Evolutionary conservation across 1,140 invertebrate species (phyloP), one percentile per base, ranked within the genome.

Genomic region (Ruditapes philippinarum): DNA sequence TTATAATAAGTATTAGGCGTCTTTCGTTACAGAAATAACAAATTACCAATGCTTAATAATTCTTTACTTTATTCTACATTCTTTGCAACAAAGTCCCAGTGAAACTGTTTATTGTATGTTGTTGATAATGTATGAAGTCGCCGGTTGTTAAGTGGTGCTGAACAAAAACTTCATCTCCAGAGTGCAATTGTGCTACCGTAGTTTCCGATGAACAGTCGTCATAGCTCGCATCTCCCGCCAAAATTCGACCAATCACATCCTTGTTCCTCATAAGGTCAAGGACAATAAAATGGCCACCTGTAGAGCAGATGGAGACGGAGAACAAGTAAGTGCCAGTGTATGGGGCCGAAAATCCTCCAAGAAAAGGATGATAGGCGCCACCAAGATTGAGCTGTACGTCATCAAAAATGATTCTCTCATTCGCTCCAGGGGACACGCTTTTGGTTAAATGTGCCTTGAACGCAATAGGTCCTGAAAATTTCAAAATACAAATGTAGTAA

Each of bases 251-350:
- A 38, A 80, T 33, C 22, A 60, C 38, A 33, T 33, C 57, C 31
- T 31, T 42, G 31, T 80, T 80, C 31, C 31, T 57, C 28, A 57
- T 38, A 12, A 80, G 49, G 22, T 80, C 49, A 4, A 80, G 19
- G 5, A 80, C 78, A 28, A 80, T 60, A 33, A 22, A 57, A 31
- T 80, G 78, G 14, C 31, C 31, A 11, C 7, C 28, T 22, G 42
- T 19, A 0, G 49, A 57, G 78, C 78, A 80, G 31, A 51, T 28
- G 1, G 49, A 38, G 0, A 80, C 45, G 28, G 79, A 40, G 36
- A 90, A 82, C 19, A 87, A 49, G 33, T 90, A 90, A 0, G 62
- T 65, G 4, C 81, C 81, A n/a, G 70, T 70, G 33, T 49, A 68
- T 17, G 81, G 81, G n/a, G 81, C 62, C 12, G 49, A 22, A 31